Evolutionary conservation across 2,888 invertebrate genomes (phyloP).

Genomic region (Epistrophe grossulariae): DNA sequence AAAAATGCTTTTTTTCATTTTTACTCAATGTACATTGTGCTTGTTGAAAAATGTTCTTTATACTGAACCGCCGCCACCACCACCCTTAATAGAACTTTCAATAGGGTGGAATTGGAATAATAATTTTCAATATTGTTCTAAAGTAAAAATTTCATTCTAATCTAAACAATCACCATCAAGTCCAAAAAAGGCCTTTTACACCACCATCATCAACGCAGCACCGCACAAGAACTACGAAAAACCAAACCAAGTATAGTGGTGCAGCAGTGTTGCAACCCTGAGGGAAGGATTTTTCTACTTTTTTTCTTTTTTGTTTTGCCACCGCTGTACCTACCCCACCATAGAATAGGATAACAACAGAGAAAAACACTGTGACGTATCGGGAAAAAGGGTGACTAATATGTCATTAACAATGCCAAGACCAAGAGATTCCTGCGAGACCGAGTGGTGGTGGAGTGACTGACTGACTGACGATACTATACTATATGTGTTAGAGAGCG

Average conservation of each 20-base stretch:
- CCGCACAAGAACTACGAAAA: conserved; percentile 54
- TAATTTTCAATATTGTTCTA: conserved; percentile 69
- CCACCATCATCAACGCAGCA: conserved; percentile 33
- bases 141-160: conserved; percentile 65
- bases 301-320: conserved; percentile 52
- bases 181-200: conserved; percentile 46
- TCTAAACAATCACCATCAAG: conserved; percentile 66
- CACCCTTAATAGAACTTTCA: conserved; percentile 52
- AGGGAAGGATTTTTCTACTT: conserved; percentile 66
- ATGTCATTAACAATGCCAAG: conserved; percentile 77
- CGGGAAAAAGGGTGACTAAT: conserved; percentile 83
- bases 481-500: conserved; percentile 50
- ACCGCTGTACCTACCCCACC: conserved; percentile 82
- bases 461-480: conserved; percentile 26
- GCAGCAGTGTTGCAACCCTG: conserved; percentile 60
- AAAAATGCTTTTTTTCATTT: conserved; percentile 25
- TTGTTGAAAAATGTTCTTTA: conserved; percentile 48
- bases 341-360: conserved; percentile 78
- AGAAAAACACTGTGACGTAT: conserved; percentile 74
- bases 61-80: background rate
- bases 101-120: conserved; percentile 63
- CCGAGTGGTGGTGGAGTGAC: conserved; percentile 27
- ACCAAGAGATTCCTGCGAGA: conserved; percentile 66
- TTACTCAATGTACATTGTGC: conserved; percentile 23
- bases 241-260: conserved; percentile 51